Evolutionary conservation across 2,888 invertebrate genomes (phyloP).

Genomic region (Sinotaia quadrata): DNA sequence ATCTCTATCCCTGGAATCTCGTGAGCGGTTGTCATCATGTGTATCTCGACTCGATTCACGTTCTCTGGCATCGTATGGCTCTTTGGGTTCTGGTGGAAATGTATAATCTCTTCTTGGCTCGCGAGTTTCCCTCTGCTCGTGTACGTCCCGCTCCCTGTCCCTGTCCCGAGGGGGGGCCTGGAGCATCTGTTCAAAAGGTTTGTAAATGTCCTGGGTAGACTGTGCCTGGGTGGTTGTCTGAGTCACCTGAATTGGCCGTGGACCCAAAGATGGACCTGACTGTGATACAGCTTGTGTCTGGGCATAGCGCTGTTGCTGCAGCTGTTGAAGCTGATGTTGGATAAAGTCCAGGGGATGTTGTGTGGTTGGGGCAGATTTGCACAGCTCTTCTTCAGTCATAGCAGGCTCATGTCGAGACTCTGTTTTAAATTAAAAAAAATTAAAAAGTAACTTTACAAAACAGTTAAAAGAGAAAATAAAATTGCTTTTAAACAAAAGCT

Average conservation of each 20-base stretch:
- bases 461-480: no score
- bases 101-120: conserved; percentile 34
- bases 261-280: conserved; percentile 26
- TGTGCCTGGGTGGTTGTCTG: conserved; percentile 23
- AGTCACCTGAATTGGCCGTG: conserved; percentile 24
- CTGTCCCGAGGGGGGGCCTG: not conserved
- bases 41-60: conserved; percentile 27
- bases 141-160: not conserved
- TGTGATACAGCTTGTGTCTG: conserved; percentile 27
- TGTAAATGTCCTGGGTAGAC: conserved; percentile 27
- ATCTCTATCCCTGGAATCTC: conserved; percentile 46
- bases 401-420: conserved; percentile 14
- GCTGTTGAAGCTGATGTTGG: conserved; percentile 43
- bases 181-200: conserved; percentile 28
- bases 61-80: conserved; percentile 40
- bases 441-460: no score
- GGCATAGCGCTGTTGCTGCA: conserved; percentile 36
- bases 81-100: conserved; percentile 46
- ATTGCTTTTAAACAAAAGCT: no score
- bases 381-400: conserved; percentile 30
- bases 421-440: not conserved
- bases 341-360: conserved; percentile 65
- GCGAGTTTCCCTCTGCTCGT: conserved; percentile 8
- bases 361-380: conserved; percentile 36
- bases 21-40: conserved; percentile 45